Base-by-base conservation (phyloP, 92 coral and sea anemone genomes). In the Pocillopora grandis region DNA sequence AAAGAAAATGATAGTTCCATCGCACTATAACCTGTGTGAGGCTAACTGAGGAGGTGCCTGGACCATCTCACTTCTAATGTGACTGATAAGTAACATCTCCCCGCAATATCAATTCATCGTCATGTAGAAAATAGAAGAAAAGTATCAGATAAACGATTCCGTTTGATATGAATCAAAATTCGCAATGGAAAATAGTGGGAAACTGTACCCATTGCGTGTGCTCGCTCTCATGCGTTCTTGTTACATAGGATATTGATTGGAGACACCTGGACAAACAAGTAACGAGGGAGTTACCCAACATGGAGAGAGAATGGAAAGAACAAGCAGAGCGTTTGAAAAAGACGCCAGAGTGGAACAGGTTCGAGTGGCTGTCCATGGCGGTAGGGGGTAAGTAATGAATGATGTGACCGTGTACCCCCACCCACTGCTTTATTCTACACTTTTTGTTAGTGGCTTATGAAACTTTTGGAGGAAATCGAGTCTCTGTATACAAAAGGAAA, bases 271-370 rank as follows among this genome's bases (percentile, higher is more conserved):
- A 93, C 83, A 80, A 82, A 63, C 95, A 93, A 66, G 91, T 93
- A 2, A 69, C 88, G 4, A 77, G 86, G 59, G 88, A 90, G 23
- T 73, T 93, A 63, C 90, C 95, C 2, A 58, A 80, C 59, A 73
- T 90, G 77, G 87, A 87, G 80, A 89, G 71, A 72, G 84, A 85
- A 59, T 93, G 97, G 97, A 73, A 48, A 16, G 86, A 90, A 27
- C 85, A 76, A 56, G 95, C 94, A 10, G 87, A 86, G 18, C 91
- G 93, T 18, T 89, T 93, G 60, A 64, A 66, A 67, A 93, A 90
- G 82, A 76, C 84, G 37, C 97, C 97, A 36, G 91, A 93, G 76
- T 93, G 97, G 97, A 82, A 77, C 15, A 89, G 95, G 52, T 93
- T 91, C 76, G 88, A 93, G 75, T 93, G 97, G 97, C 16, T 93